phyloP scores from a whole-genome alignment of 2,888 invertebrate genomes.

The Punctoribates punctum region DNA sequence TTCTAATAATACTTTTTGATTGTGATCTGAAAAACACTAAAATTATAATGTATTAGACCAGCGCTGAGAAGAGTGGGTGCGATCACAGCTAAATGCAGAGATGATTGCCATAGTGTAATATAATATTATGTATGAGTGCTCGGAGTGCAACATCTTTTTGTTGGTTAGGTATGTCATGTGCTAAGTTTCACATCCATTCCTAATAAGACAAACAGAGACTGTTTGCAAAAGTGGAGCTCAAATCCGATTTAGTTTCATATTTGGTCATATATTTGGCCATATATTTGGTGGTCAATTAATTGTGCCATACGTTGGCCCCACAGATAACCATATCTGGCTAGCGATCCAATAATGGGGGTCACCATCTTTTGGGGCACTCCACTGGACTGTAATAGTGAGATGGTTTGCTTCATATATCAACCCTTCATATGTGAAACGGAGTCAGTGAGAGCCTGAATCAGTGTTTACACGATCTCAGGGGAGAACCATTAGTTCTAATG shows the following conservation, averaged over 20 bases:
- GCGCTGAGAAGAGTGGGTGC: not conserved
- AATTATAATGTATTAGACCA: slow-evolving; percentile 19
- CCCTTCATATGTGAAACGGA: not conserved
- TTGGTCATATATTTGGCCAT: not conserved
- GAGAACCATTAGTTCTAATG: slow-evolving; percentile 28
- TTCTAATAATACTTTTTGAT: slow-evolving; percentile 4
- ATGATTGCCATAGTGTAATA: not conserved
- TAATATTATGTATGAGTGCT: not conserved
- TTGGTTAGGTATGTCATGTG: slow-evolving; percentile 7
- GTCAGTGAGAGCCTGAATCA: slow-evolving; percentile 12
- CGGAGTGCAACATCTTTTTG: slow-evolving; percentile 14
- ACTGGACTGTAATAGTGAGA: not conserved
- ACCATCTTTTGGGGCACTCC: too few relatives aligned
- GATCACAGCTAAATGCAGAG: slow-evolving; percentile 11
- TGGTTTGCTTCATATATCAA: not conserved
- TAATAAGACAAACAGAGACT: slow-evolving; percentile 26
- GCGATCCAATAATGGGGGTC: slow-evolving; percentile 2
- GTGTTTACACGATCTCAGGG: slow-evolving; percentile 31
- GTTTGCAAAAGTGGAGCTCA: not conserved
- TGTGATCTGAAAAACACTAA: slow-evolving; percentile 7
- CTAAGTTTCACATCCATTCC: slow-evolving; percentile 7
- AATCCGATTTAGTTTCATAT: slow-evolving; percentile 9
- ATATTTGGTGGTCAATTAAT: slow-evolving; percentile 27
- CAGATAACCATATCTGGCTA: slow-evolving; percentile 12
- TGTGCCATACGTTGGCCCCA: not conserved